Base-by-base conservation (phyloP, 2,888 invertebrate genomes). In the Catocala fraxini region DNA sequence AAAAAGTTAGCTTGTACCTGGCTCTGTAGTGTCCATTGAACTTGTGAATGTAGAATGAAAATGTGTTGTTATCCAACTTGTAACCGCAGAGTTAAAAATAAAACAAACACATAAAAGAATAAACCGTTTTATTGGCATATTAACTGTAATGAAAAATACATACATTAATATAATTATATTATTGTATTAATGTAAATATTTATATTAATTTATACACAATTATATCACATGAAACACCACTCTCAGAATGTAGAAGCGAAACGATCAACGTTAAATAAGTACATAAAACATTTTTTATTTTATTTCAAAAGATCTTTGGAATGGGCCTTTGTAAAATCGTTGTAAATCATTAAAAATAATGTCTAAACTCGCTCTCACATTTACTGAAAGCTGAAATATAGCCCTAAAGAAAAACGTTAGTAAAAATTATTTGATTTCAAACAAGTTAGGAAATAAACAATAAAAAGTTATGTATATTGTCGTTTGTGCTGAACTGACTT, bases 191-290 rank as follows among this genome's bases (percentile, higher is more conserved):
- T 78, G 65, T 78, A 68, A 60, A 59, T 89, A 92, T 92, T 90
- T 90, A 85, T 89, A 91, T 86, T 88, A 88, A 86, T 88, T 76
- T 86, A 87, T 75, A 85, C 87, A 91, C 85, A 88, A 84, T 89
- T 92, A 89, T 91, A 93, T 93, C 93, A 93, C 92, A 91, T 90
- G 90, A 91, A 91, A 92, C 88, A 92, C 92, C 90, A 89, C 83
- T 82, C 88, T 86, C 88, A 91, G 84, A 84, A 87, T 87, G 83
- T 85, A 87, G 88, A 89, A 89, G 88, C 88, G 75, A 88, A 85
- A 85, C 79, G 77, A 82, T 81, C 83, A 82, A 78, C 65, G 52
- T 71, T 71, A 75, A 67, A 78, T 85, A 87, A 85, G 82, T 83
- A 86, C 83, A 77, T 76, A 70, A 62, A 71, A 74, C 66, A 74